Evolutionary conservation across 2,888 invertebrate species (phyloP).

Genomic region (Hedychridium roseum): DNA sequence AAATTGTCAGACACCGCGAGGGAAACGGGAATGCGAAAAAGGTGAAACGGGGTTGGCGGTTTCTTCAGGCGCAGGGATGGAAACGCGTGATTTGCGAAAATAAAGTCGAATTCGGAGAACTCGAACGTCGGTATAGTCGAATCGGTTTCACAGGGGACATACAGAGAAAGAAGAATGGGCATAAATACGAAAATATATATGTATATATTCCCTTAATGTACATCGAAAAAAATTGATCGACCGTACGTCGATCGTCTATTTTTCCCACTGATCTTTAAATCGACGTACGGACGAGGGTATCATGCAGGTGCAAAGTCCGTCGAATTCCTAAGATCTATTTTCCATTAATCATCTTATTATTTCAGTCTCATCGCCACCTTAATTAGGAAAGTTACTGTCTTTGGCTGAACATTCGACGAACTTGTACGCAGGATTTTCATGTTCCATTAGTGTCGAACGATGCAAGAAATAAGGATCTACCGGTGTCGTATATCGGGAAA

Average conservation of each 20-base stretch:
- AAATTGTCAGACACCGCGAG: background rate
- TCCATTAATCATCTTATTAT: too few species aligned
- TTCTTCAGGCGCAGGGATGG: background rate
- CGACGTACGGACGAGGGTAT: conserved; percentile 14
- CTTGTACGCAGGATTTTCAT: too few species aligned
- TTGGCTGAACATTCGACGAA: too few species aligned
- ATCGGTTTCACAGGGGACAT: background rate
- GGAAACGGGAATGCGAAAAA: background rate
- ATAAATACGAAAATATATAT: conserved; percentile 11
- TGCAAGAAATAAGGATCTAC: conserved; percentile 37
- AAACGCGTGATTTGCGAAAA: conserved; percentile 14
- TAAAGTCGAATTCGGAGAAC: conserved; percentile 17
- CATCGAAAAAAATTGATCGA: conserved; percentile 19
- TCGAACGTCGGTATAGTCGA: background rate
- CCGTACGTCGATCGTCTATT: conserved; percentile 13
- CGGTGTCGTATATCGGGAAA: too few species aligned
- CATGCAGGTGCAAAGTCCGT: too few species aligned
- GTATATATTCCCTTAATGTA: conserved; percentile 11
- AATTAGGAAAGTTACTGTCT: too few species aligned
- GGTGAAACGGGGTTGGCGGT: background rate
- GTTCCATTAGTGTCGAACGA: conserved; percentile 33
- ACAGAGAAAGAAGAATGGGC: conserved; percentile 4
- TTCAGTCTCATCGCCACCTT: too few species aligned
- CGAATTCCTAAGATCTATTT: too few species aligned
- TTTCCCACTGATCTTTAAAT: conserved; percentile 8